A percentile compares a stretch with the other conserved stretches of the same genome.
Evolutionary conservation across 2,113 vertebrate genomes (phyloP).

Genomic region (Cnemophilus loriae): DNA sequence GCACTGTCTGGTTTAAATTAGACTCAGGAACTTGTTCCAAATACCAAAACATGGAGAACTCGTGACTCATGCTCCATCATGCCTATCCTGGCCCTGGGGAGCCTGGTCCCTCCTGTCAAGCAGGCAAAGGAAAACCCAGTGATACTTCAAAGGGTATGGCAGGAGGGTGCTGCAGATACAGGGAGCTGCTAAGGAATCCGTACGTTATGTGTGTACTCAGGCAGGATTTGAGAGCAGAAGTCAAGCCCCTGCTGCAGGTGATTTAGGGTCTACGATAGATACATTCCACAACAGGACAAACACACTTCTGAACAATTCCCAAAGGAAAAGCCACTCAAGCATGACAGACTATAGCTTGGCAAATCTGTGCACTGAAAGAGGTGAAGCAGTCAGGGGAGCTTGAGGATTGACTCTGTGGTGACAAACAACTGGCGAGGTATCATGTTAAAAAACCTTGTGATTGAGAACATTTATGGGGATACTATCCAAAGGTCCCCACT

Average conservation of each 20-base stretch:
- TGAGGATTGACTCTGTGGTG: background rate
- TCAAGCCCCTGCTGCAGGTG: background rate
- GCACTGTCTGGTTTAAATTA: background rate
- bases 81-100: background rate
- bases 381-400: background rate
- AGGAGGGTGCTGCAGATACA: background rate
- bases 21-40: background rate
- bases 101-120: background rate
- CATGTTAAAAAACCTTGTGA: background rate
- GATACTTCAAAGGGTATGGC: background rate
- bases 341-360: background rate
- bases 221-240: background rate
- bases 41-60: background rate
- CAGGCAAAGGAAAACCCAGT: background rate
- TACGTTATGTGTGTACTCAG: fast-evolving
- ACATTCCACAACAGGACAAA: background rate
- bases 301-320: background rate
- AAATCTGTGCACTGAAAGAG: background rate
- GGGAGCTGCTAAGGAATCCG: background rate
- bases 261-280: background rate
- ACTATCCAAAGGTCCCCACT: background rate
- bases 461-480: background rate
- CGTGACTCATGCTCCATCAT: background rate
- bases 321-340: background rate
- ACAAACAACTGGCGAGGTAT: background rate